Base-by-base conservation (phyloP, 2,113 vertebrate species). In the Ceyx melanurus region DNA sequence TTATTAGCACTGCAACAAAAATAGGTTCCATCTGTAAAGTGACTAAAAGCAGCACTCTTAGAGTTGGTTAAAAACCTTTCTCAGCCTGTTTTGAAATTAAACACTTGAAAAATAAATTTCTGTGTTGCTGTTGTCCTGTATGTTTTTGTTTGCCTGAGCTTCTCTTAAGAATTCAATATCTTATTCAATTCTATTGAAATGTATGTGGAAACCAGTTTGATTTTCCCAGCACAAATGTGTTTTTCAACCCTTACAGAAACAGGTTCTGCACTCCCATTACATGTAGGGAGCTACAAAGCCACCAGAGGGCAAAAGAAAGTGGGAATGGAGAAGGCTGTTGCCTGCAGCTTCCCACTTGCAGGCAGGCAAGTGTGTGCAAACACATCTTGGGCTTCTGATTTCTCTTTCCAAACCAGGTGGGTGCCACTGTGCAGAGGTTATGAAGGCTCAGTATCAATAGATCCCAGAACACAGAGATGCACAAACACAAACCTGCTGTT, bases 281-380 rank as follows among this genome's bases (percentile, higher is more conserved):
- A 0, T 56, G 71, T 81, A 82, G 82, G 43, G 57, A 74, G 31
- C 9, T 15, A 7, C 11, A 33, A 42, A 42, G 51, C 96, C 97
- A 95, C 90, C 82, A 97, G 97, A 95, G 97, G 96, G 96, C 93
- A 73, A 86, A 87, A 86, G 74, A 37, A 87, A 31, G 72, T 23
- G 35, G 3, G 17, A 20, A 8, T 56, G 72, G 29, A 40, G 84
- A 60, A 70, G 42, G 33, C 71, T 46, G 8, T 22, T 60, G 2
- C 7, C 46, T 48, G 22, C 42, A 23, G 5, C 61, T 72, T 72
- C 6, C 9, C 29, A 1, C 35, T 5, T 22, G 51, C 15, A 15
- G n/a, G 29, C 46, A 29, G 72, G 40, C n/a, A 9, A 37, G 37
- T 1, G 0, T 43, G 35, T 57, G 18, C 11, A 5, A 31, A 3